Evolutionary conservation across 2,797 vertebrate genomes (phyloP).

Genomic region (Micropoecilia bifurca): DNA sequence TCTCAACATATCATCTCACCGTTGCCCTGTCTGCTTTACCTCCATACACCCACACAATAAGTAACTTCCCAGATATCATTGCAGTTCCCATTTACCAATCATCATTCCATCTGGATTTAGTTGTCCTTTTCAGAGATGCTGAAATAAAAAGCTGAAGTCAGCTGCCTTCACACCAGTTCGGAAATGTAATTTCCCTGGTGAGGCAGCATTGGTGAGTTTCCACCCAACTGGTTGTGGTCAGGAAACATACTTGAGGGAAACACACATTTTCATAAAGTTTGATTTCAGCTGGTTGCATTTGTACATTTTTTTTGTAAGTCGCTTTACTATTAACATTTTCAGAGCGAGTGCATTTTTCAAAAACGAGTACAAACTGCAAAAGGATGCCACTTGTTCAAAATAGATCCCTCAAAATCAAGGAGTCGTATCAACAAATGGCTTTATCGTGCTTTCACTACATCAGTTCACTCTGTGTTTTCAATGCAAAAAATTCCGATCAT

Average conservation of each 20-base stretch:
- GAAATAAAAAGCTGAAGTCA: background rate
- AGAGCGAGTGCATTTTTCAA: background rate
- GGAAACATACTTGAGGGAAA: background rate
- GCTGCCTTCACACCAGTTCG: background rate
- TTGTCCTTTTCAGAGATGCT: background rate
- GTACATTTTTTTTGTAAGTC: background rate
- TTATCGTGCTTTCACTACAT: background rate
- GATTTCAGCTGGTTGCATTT: background rate
- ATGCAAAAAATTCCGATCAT: background rate
- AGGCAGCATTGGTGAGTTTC: slow-evolving; percentile 1
- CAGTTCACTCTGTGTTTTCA: background rate
- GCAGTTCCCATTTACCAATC: background rate
- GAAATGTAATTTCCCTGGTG: background rate
- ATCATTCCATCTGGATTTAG: background rate
- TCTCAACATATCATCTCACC: background rate
- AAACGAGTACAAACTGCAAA: no score
- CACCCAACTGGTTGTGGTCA: background rate
- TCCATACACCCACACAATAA: slow-evolving; percentile 1
- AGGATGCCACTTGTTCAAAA: no score
- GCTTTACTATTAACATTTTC: background rate
- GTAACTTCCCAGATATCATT: background rate
- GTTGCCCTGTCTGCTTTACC: background rate
- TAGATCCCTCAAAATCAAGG: no score
- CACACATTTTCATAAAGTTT: background rate
- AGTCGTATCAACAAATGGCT: background rate